Percentiles rank a stretch among this genome's conserved stretches.
Conservation (phyloP, 1,140 invertebrate genomes). For the Trichonephila clavipes region DNA sequence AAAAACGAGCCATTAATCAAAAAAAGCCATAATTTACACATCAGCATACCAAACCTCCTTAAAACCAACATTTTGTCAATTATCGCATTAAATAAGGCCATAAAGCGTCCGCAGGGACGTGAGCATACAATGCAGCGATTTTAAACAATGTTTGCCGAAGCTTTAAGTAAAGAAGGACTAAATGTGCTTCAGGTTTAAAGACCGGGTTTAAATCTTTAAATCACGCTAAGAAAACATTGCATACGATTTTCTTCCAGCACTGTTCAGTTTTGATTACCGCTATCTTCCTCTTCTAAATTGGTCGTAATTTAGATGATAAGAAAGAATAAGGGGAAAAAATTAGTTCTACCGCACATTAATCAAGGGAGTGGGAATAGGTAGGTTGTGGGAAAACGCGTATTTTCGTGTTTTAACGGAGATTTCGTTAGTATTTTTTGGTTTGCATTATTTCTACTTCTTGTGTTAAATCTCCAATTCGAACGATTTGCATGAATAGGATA, state of each 20-base stretch:
- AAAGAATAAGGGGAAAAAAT: conserved; percentile 41
- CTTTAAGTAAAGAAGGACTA: conserved; percentile 13
- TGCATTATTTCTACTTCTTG: neutral
- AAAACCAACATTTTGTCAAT: neutral
- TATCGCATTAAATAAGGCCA: neutral
- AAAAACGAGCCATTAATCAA: neutral
- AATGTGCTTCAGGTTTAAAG: conserved; percentile 27
- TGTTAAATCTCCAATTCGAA: neutral
- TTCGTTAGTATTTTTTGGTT: neutral
- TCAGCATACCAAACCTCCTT: neutral
- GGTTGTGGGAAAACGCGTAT: neutral
- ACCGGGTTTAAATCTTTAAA: conserved; percentile 47
- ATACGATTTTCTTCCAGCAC: neutral
- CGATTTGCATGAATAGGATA: conserved; percentile 41
- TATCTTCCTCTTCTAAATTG: conserved; percentile 33
- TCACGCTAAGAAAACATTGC: conserved; percentile 40
- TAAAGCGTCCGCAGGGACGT: neutral
- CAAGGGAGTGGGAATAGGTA: neutral
- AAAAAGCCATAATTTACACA: conserved; percentile 10
- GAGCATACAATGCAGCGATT: neutral
- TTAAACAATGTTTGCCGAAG: conserved; percentile 22
- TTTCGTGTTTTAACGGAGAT: conserved; percentile 30
- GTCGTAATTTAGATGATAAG: conserved; percentile 56
- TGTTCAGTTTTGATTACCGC: conserved; percentile 35
- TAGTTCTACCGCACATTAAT: conserved; percentile 44